Percentiles rank a stretch among this genome's conserved stretches.
These are phyloP conservation scores for Tetranychus piercei DNA, from an alignment of 2,888 invertebrate genomes.

Conservation along the genomic window DNA sequence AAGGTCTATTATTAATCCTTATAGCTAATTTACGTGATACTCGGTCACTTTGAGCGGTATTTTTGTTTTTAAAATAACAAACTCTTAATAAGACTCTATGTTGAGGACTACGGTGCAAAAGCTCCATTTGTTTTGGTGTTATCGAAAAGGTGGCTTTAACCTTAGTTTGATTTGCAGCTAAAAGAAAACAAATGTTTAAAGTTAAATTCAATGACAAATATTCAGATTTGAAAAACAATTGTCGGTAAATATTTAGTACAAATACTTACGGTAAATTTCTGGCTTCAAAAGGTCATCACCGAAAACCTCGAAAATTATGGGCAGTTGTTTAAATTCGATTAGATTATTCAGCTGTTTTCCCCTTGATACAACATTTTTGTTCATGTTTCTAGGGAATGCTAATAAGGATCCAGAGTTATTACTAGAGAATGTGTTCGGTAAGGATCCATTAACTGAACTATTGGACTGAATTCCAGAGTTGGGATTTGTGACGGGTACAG, in stretches of 20 bases:
- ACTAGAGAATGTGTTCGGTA: too few relatives aligned
- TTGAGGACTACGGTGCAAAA: background rate
- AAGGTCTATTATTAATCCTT: background rate
- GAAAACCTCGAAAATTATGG: background rate
- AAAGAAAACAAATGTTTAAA: background rate
- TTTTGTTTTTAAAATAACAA: background rate
- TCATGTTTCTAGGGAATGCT: background rate
- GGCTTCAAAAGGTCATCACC: background rate
- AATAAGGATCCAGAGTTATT: too few relatives aligned
- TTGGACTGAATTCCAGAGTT: too few relatives aligned
- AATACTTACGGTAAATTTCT: background rate
- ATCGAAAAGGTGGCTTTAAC: background rate
- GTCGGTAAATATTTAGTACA: background rate
- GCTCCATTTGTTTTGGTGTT: background rate
- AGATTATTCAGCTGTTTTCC: background rate
- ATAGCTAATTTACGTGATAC: background rate
- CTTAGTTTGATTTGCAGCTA: background rate
- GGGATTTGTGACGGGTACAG: too few relatives aligned
- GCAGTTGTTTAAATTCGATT: background rate
- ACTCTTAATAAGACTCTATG: background rate
- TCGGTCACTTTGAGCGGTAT: slow-evolving; percentile 3
- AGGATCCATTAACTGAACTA: too few relatives aligned
- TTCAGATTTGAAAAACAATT: background rate
- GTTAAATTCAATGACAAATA: background rate
- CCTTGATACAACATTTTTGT: background rate